Base-by-base conservation (phyloP, 2,888 invertebrate genomes). In the Andrena trimmerana region DNA sequence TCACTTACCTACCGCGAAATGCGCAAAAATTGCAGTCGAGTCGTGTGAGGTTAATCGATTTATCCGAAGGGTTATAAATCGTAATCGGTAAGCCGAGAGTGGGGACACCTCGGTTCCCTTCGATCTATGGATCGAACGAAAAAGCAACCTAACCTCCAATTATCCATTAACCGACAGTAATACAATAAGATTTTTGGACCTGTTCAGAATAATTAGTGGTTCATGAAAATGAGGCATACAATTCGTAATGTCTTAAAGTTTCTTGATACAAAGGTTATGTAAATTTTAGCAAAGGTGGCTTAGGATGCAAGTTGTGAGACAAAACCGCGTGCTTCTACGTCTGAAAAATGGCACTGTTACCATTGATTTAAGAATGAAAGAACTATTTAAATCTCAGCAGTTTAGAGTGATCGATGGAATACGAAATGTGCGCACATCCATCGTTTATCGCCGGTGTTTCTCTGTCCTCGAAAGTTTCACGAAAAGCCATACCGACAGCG, bases 1-100 rank as follows among this genome's bases (percentile, higher is more conserved):
- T 75, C 74, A 63, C 84, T 74, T 78, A 54, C 20, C 73, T 33
- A 42, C 60, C 57, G 73, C 78, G 70, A 81, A 81, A 78, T 42
- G 50, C 54, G 59, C 50, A 69, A 81, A 79, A 82, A 81, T 68
- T 0, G n/a, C 13, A 31, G n/a, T 60, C 54, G 29, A 72, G 63
- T 75, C 81, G 72, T 71, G 73, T 48, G 72, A 85, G 73, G 60
- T 78, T 85, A 75, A 78, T 84, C 79, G 79, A 81, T 80, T 83
- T 73, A 70, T 82, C 59, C 50, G n/a, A 42, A 24, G 50, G 27
- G 65, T 33, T 36, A 62, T 62, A 78, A 85, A 86, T 78, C 74
- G 80, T 68, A 63, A 84, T 80, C 79, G 57, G 75, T 78, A 67
- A 13, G 13, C n/a, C 52, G 29, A 8, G 42, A 20, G 20, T 31